Conservation (phyloP, 2,113 vertebrate species). For the Sylvilagus bachmani region DNA sequence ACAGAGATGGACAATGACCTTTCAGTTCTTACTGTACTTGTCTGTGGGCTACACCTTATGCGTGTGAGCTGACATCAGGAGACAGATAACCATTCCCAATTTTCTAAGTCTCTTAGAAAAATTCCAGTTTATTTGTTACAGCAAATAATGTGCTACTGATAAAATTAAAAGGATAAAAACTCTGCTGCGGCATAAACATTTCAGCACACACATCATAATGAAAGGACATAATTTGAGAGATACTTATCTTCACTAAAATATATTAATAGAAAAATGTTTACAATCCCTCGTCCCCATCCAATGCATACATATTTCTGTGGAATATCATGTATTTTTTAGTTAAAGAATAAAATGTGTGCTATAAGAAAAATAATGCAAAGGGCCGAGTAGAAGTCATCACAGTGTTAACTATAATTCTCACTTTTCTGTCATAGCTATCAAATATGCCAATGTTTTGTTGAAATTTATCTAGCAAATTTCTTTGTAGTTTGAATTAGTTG, state of each 20-base stretch:
- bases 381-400: neutral
- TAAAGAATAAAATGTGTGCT: neutral
- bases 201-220: neutral
- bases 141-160: neutral
- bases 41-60: constrained; percentile 95
- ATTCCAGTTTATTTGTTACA: neutral
- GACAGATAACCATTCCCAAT: neutral
- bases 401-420: neutral
- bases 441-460: neutral
- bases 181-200: neutral
- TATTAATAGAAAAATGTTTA: neutral
- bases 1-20: constrained; percentile 94
- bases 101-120: neutral
- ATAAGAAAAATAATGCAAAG: neutral
- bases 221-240: neutral
- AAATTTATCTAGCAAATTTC: constrained; percentile 24
- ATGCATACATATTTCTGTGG: neutral
- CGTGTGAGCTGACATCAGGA: constrained; percentile 94
- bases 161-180: neutral
- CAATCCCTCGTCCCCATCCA: neutral
- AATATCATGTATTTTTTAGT: constrained; percentile 29
- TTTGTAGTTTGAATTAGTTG: constrained; percentile 20
- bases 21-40: constrained; percentile 96
- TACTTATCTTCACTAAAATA: constrained; percentile 42
- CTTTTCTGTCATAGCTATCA: neutral